Evolutionary conservation across 1,140 invertebrate species (phyloP).

Genomic region (Notospermus geniculatus): DNA sequence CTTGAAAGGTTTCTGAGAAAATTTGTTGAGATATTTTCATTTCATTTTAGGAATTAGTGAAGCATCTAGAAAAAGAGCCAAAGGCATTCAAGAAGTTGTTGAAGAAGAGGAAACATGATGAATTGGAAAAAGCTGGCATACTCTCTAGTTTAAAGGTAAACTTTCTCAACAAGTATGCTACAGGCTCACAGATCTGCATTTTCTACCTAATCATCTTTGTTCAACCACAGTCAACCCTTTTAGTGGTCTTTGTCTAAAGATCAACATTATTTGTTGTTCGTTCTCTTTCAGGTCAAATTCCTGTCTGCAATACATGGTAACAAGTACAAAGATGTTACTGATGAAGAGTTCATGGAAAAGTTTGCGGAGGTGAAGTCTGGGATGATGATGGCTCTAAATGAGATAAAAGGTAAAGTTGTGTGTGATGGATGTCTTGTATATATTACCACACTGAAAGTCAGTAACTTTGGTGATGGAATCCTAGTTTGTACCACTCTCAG

Average conservation of each 20-base stretch:
- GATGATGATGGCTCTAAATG: slow-evolving; percentile 30
- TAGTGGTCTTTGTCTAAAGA: not conserved
- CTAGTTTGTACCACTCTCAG: too few relatives aligned
- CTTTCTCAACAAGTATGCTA: too few relatives aligned
- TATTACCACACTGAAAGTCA: not conserved
- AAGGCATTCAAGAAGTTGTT: slow-evolving; percentile 26
- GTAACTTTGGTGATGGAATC: too few relatives aligned
- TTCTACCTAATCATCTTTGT: too few relatives aligned
- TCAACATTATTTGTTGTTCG: not conserved
- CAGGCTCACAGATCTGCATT: too few relatives aligned
- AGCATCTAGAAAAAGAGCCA: slow-evolving; percentile 30
- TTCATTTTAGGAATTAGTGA: slow-evolving; percentile 28
- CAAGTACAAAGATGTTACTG: slow-evolving; percentile 23
- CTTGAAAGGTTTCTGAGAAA: too few relatives aligned
- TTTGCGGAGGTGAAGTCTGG: slow-evolving; percentile 24
- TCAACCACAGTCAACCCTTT: not conserved
- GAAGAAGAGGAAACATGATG: slow-evolving; percentile 34
- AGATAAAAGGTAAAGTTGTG: slow-evolving; percentile 26
- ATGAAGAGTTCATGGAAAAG: slow-evolving; percentile 23
- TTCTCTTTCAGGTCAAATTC: slow-evolving; percentile 26
- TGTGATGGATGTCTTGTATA: not conserved
- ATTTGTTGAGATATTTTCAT: too few relatives aligned
- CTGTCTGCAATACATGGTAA: slow-evolving; percentile 27
- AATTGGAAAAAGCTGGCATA: slow-evolving; percentile 30
- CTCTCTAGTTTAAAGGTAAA: slow-evolving; percentile 33